phyloP scores from a whole-genome alignment of 1,140 invertebrate species.

The Drosophila neocordata region DNA sequence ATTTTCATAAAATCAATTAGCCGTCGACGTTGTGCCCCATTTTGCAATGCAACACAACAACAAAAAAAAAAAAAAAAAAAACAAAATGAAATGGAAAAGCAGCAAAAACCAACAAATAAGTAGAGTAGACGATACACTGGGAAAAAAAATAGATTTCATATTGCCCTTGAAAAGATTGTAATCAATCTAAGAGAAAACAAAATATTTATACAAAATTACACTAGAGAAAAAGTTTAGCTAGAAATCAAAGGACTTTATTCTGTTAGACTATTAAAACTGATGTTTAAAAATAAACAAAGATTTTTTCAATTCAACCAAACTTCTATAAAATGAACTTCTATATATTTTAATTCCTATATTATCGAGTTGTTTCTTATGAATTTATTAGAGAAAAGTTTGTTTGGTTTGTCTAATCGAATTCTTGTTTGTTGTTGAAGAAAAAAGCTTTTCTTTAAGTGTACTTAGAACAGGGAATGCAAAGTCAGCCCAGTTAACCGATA shows the following conservation, averaged over 20 bases:
- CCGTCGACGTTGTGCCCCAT: constrained; percentile 50
- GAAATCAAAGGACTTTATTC: no score
- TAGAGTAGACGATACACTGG: constrained; percentile 2
- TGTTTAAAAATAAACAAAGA: no score
- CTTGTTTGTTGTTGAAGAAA: no score
- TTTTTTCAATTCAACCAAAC: no score
- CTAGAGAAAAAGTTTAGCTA: neutral
- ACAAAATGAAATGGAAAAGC: constrained; percentile 1
- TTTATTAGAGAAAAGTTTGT: no score
- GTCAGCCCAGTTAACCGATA: neutral
- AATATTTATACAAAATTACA: neutral
- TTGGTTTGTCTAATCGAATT: no score
- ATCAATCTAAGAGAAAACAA: neutral
- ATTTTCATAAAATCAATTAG: constrained; percentile 66
- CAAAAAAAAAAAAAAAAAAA: neutral
- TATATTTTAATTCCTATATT: no score
- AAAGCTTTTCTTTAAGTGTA: neutral
- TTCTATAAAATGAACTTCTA: no score
- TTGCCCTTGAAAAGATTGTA: neutral
- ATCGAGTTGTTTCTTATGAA: no score
- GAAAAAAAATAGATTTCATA: neutral
- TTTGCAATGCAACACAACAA: constrained; percentile 12
- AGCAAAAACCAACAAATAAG: constrained; percentile 2
- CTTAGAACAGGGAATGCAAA: neutral
- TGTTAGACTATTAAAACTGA: no score